A percentile compares a stretch with the other conserved stretches of the same genome.
Conservation (phyloP, 1,140 invertebrate species). For the Chrysomallon squamiferum region DNA sequence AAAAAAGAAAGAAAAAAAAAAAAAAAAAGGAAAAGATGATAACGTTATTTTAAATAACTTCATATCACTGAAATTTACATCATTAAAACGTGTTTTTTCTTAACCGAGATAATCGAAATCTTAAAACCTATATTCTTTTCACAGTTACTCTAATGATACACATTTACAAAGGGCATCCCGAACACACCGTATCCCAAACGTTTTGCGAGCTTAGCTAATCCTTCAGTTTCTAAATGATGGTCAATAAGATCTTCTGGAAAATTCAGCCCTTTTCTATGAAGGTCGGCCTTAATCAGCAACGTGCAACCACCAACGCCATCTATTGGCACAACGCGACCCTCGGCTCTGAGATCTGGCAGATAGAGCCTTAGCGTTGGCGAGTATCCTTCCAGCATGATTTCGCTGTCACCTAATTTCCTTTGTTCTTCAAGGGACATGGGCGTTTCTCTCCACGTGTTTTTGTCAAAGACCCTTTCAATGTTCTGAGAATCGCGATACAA, state of each 20-base stretch:
- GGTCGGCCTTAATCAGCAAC: constrained; percentile 40
- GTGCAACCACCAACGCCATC: constrained; percentile 59
- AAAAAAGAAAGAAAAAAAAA: no score
- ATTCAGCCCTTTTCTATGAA: constrained; percentile 48
- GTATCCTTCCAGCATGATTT: constrained; percentile 55
- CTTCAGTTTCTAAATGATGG: constrained; percentile 59
- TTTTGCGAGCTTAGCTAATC: constrained; percentile 54
- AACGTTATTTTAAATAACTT: no score
- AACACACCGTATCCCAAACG: constrained; percentile 44
- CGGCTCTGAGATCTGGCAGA: constrained; percentile 46
- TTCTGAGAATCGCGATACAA: constrained; percentile 21
- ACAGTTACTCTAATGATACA: constrained; percentile 35
- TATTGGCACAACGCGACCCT: constrained; percentile 49
- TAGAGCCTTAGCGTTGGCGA: constrained; percentile 40
- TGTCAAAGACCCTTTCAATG: constrained; percentile 46
- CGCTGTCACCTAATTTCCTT: constrained; percentile 18
- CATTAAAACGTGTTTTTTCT: no score
- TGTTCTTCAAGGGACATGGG: constrained; percentile 35
- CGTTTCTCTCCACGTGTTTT: constrained; percentile 59
- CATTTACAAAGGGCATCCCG: constrained; percentile 54
- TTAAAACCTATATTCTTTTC: no score
- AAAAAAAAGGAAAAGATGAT: no score
- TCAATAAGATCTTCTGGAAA: constrained; percentile 50
- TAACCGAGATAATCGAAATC: no score
- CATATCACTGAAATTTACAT: no score